Percentiles rank a stretch among this genome's conserved stretches.
Conservation (phyloP, 2,888 invertebrate genomes). For the Leptopterna dolabrata region DNA sequence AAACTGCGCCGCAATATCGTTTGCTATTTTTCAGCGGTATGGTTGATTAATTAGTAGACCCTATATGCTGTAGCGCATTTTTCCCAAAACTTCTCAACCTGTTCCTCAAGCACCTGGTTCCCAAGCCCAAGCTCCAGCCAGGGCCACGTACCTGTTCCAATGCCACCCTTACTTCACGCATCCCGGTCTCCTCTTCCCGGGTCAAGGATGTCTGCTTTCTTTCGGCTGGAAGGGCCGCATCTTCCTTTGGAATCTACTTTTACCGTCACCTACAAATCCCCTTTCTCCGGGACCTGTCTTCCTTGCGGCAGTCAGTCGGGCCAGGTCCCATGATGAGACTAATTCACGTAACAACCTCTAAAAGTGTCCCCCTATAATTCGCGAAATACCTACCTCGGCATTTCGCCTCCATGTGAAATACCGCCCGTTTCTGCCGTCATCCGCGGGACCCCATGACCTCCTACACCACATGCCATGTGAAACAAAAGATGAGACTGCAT, state of each 20-base stretch:
- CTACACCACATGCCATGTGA: too few relatives aligned
- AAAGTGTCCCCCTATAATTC: not conserved
- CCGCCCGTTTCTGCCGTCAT: too few relatives aligned
- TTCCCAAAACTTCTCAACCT: not conserved
- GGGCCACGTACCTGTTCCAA: not conserved
- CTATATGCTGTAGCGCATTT: not conserved
- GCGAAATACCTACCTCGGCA: not conserved
- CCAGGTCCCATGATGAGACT: not conserved
- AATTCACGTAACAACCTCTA: not conserved
- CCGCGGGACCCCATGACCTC: too few relatives aligned
- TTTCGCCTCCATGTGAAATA: not conserved
- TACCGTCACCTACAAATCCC: slow-evolving; percentile 28
- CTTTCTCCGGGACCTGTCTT: slow-evolving; percentile 8
- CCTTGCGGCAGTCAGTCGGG: not conserved
- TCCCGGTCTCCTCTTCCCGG: not conserved
- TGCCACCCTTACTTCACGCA: not conserved
- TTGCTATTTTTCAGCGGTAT: too few relatives aligned
- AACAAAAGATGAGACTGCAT: too few relatives aligned
- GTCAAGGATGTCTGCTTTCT: slow-evolving; percentile 26
- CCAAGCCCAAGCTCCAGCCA: not conserved
- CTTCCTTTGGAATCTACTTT: slow-evolving; percentile 19
- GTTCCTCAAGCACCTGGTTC: not conserved
- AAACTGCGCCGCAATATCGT: too few relatives aligned
- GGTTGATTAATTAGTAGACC: too few relatives aligned
- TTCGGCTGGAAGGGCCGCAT: not conserved